These are phyloP conservation scores for Leptothorax acervorum DNA, from an alignment of 2,888 invertebrate species.

Conservation along the genomic window DNA sequence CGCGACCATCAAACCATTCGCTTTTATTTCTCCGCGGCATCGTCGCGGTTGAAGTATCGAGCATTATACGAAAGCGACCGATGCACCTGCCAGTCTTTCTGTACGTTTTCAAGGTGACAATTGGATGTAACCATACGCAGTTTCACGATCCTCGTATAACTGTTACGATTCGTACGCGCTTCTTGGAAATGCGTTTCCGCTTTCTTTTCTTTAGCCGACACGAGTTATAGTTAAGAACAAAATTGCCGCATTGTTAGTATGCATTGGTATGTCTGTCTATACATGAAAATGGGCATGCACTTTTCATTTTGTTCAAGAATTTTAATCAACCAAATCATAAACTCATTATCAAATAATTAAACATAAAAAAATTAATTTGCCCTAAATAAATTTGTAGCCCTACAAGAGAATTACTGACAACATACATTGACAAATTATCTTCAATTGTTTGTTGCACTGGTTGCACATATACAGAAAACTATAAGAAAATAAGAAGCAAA, in stretches of 20 bases:
- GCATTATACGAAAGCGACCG: neutral
- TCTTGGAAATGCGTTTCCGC: slow-evolving; percentile 57
- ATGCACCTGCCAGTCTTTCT: neutral
- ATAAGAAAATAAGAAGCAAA: neutral
- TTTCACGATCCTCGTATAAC: slow-evolving; percentile 61
- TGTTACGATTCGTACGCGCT: slow-evolving; percentile 67
- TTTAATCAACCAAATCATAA: neutral
- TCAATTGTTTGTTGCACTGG: too few species aligned
- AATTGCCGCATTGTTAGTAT: slow-evolving; percentile 46
- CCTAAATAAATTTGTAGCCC: neutral
- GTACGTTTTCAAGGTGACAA: neutral
- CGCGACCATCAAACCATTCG: neutral
- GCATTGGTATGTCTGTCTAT: neutral
- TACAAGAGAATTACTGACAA: neutral
- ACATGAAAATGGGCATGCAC: neutral
- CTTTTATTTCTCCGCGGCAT: slow-evolving; percentile 7
- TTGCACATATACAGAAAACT: neutral
- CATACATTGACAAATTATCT: neutral
- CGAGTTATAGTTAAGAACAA: slow-evolving; percentile 28
- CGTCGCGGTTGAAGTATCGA: slow-evolving; percentile 13
- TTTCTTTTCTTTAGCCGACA: slow-evolving; percentile 55
- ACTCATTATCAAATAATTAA: neutral
- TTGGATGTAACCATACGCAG: slow-evolving; percentile 22
- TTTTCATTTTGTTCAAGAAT: neutral
- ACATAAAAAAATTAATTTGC: neutral